Evolutionary conservation across 2,888 invertebrate genomes (phyloP), one percentile per base, ranked within the genome.

Genomic region (Lasioglossum vierecki): DNA sequence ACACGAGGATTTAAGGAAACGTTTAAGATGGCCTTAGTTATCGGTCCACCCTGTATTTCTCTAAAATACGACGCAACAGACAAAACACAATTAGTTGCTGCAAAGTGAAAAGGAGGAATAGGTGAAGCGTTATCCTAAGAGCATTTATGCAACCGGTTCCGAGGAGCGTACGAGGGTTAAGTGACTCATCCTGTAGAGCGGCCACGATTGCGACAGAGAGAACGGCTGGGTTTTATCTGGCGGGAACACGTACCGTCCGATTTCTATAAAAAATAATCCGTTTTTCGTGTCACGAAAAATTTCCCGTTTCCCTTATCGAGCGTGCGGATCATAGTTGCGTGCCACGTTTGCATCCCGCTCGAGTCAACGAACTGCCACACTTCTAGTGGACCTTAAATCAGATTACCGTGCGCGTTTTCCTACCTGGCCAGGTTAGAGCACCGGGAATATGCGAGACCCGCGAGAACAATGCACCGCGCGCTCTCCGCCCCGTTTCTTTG

Each of bases 361-460:
- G 82, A 90, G 90, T 89, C 90, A 87, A 87, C 90, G 90, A 87
- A 87, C 89, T 83, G 81, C 75, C 73, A 78, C 83, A 85, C 84
- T 88, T 83, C 72, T 76, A 77, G 90, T 79, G 72, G 76, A 87
- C 88, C 85, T 90, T 78, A 87, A 88, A 90, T 89, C 90, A 87
- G 89, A 89, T 90, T 90, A 82, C 82, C 60, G 71, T 71, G 84
- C 79, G 79, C 85, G 87, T 80, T 88, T 90, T 87, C 88, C 83
- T 83, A 68, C 75, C 77, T 39, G 79, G 80, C 57, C 49, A 66
- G 77, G 80, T 77, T 70, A 77, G 83, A 84, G 75, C 75, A 74
- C 26, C 75, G 66, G 46, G 79, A 57, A 82, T 79, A 79, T 53
- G 66, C 68, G 49, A 82, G 57, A 35, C 70, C 30, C 60, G 74